Percentiles rank a stretch among this genome's conserved stretches.
These are phyloP conservation scores for Alectoris magna DNA, from an alignment of 2,797 vertebrate species.

Conservation along the genomic window DNA sequence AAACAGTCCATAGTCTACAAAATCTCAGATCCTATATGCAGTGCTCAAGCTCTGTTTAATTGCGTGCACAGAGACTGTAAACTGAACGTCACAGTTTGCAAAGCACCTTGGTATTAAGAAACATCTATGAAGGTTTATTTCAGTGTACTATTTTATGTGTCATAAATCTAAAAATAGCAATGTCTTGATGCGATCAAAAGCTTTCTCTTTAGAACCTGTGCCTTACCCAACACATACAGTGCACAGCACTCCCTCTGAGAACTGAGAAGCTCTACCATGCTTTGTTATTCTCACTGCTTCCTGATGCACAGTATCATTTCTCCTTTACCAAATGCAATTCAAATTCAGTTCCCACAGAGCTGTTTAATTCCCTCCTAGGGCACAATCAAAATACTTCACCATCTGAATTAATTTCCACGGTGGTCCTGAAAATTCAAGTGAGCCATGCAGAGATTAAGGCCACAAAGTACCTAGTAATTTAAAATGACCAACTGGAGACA, in stretches of 20 bases:
- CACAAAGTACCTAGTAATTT: background rate
- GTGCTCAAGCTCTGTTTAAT: background rate
- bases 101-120: background rate
- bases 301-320: background rate
- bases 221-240: background rate
- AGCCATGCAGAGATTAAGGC: background rate
- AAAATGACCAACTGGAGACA: background rate
- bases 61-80: background rate
- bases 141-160: background rate
- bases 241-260: fast-evolving
- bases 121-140: background rate
- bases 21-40: background rate
- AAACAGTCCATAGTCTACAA: background rate
- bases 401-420: background rate
- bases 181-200: background rate
- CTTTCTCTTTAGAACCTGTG: background rate
- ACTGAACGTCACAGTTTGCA: background rate
- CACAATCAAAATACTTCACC: background rate
- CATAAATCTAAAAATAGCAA: background rate
- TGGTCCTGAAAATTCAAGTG: background rate
- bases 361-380: background rate
- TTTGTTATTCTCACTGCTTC: background rate
- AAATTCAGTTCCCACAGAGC: background rate
- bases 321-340: background rate
- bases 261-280: background rate